Conservation (phyloP, 2,797 vertebrate genomes). For the Pangasius mekongensis region DNA sequence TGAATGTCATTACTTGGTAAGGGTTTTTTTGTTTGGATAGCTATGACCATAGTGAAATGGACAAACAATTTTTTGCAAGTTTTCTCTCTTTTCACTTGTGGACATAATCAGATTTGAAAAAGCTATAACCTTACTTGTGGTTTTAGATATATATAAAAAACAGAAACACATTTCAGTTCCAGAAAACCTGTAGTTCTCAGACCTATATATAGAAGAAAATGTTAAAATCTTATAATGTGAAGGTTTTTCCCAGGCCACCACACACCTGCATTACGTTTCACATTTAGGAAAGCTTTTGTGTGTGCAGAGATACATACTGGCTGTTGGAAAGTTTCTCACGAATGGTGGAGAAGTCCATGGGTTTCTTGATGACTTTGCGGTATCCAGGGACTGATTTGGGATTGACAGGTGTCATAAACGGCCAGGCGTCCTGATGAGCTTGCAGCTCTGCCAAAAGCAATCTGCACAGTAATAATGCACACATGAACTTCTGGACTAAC, state of each 20-base stretch:
- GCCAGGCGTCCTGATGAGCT: slow-evolving; percentile 87
- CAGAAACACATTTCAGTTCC: neutral
- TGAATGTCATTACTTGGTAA: too few relatives aligned
- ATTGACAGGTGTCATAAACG: slow-evolving; percentile 88
- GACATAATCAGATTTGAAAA: neutral
- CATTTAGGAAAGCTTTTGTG: neutral
- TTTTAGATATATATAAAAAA: neutral
- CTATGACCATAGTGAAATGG: neutral
- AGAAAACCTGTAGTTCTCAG: neutral
- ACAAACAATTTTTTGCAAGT: neutral
- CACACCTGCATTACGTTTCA: neutral
- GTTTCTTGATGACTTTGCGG: slow-evolving; percentile 89
- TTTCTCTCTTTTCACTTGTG: neutral
- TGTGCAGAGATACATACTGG: slow-evolving; percentile 79
- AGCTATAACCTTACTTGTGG: neutral
- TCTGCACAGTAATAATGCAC: slow-evolving; percentile 61
- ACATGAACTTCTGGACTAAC: neutral
- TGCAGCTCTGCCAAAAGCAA: slow-evolving; percentile 86
- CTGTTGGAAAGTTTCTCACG: slow-evolving; percentile 84
- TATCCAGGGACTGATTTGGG: slow-evolving; percentile 90
- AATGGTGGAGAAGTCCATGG: slow-evolving; percentile 90
- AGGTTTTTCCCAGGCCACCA: neutral
- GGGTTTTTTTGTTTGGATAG: too few relatives aligned
- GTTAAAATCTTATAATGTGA: neutral
- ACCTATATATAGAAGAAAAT: neutral